phyloP scores from a whole-genome alignment of 2,113 vertebrate genomes.

The Tragulus kanchil region DNA sequence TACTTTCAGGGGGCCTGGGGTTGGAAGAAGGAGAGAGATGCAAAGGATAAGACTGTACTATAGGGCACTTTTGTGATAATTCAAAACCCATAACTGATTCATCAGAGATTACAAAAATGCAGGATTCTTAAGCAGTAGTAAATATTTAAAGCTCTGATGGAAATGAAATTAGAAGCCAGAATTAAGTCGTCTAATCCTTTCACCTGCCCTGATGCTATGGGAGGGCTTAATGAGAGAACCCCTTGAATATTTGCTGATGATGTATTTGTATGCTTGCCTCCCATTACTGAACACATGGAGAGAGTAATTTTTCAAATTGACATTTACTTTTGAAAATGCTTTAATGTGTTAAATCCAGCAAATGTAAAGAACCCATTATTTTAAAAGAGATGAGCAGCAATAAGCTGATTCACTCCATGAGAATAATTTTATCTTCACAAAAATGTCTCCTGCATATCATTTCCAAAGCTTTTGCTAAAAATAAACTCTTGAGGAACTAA shows the following conservation, averaged over 20 bases:
- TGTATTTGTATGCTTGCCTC: slow-evolving; percentile 69
- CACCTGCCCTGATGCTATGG: slow-evolving; percentile 74
- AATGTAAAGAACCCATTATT: slow-evolving; percentile 76
- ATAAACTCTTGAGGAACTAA: not conserved
- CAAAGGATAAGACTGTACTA: slow-evolving; percentile 46
- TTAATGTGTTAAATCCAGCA: slow-evolving; percentile 70
- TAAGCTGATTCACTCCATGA: slow-evolving; percentile 55
- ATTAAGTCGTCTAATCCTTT: slow-evolving; percentile 81
- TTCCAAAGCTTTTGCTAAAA: slow-evolving; percentile 48
- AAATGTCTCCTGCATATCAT: slow-evolving; percentile 45
- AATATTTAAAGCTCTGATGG: slow-evolving; percentile 84
- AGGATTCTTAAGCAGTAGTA: slow-evolving; percentile 81
- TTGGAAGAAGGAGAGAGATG: slow-evolving; percentile 25
- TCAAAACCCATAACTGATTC: slow-evolving; percentile 71
- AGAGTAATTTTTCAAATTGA: slow-evolving; percentile 82
- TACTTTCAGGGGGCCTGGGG: slow-evolving; percentile 60
- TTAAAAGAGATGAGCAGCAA: slow-evolving; percentile 66
- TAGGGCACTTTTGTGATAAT: not conserved
- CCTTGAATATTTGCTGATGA: slow-evolving; percentile 73
- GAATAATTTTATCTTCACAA: slow-evolving; percentile 66
- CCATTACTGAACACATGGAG: slow-evolving; percentile 60
- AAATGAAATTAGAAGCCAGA: slow-evolving; percentile 66
- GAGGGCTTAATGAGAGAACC: slow-evolving; percentile 81
- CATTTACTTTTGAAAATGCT: slow-evolving; percentile 77
- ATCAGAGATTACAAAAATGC: slow-evolving; percentile 59